These are phyloP conservation scores for Mythimna vitellina DNA, from an alignment of 2,888 invertebrate genomes.

Conservation along the genomic window DNA sequence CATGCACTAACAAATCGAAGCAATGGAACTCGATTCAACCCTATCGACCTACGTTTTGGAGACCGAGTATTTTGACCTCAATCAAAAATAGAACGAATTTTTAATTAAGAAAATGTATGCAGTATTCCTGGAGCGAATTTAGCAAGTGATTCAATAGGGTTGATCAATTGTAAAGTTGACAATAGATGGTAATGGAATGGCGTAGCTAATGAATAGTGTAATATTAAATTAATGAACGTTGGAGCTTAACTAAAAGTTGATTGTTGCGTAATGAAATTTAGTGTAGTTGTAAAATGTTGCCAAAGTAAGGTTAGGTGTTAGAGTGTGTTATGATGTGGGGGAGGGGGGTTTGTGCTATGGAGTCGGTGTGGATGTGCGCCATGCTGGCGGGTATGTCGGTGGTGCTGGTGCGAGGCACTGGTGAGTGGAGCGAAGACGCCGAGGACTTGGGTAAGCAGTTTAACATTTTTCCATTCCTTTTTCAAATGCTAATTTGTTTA, in stretches of 20 bases:
- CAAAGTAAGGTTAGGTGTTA: slow-evolving; percentile 64
- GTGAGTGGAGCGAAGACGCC: slow-evolving; percentile 88
- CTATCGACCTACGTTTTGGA: slow-evolving; percentile 34
- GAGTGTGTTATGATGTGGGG: slow-evolving; percentile 63
- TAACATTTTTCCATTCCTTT: neutral
- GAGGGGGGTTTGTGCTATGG: slow-evolving; percentile 68
- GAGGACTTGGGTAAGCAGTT: slow-evolving; percentile 85
- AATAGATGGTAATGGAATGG: slow-evolving; percentile 64
- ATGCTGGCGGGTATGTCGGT: slow-evolving; percentile 75
- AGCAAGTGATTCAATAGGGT: slow-evolving; percentile 57
- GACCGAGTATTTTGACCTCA: slow-evolving; percentile 11
- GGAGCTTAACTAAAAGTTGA: slow-evolving; percentile 52
- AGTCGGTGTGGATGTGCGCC: slow-evolving; percentile 71
- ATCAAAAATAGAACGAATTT: slow-evolving; percentile 41
- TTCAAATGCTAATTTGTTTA: neutral
- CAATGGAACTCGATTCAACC: slow-evolving; percentile 49
- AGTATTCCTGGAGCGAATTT: slow-evolving; percentile 39
- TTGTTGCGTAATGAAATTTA: slow-evolving; percentile 51
- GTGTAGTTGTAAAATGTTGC: slow-evolving; percentile 62
- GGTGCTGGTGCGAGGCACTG: slow-evolving; percentile 79
- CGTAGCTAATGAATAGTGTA: slow-evolving; percentile 55
- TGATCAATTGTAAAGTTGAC: slow-evolving; percentile 63
- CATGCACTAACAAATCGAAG: slow-evolving; percentile 53
- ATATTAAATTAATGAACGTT: slow-evolving; percentile 61
- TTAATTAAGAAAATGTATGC: slow-evolving; percentile 61